These are phyloP conservation scores for Anguilla rostrata DNA, from an alignment of 2,113 vertebrate genomes.

Conservation along the genomic window DNA sequence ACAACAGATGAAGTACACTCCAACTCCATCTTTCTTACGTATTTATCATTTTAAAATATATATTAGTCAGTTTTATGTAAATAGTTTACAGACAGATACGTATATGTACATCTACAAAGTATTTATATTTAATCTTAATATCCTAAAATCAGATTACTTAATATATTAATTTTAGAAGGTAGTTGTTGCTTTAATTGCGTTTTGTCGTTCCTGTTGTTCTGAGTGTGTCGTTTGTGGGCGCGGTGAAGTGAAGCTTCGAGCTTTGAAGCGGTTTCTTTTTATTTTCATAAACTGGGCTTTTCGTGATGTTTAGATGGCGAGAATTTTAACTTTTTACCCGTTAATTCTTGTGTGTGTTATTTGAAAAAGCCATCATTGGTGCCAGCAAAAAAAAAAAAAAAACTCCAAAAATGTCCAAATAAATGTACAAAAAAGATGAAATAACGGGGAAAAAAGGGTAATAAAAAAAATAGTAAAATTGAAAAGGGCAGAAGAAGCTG, in stretches of 20 bases:
- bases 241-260: constrained; percentile 56
- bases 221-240: constrained; percentile 66
- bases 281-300: constrained; percentile 57
- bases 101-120: constrained; percentile 70
- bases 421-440: background rate
- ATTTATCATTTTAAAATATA: constrained; percentile 63
- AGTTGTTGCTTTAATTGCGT: constrained; percentile 63
- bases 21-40: constrained; percentile 50
- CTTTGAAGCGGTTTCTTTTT: constrained; percentile 56
- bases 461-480: constrained; percentile 51
- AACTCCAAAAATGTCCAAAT: constrained; percentile 27
- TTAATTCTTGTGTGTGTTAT: constrained; percentile 40
- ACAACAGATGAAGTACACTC: constrained; percentile 29
- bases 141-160: constrained; percentile 60
- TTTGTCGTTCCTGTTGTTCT: constrained; percentile 57
- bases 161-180: constrained; percentile 67
- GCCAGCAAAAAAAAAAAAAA: constrained; percentile 31
- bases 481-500: constrained; percentile 20
- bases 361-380: constrained; percentile 36
- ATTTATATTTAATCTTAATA: constrained; percentile 73
- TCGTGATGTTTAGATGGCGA: constrained; percentile 47
- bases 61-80: constrained; percentile 65
- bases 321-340: constrained; percentile 40
- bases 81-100: constrained; percentile 68
- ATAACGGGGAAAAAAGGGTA: constrained; percentile 12